These are phyloP conservation scores for Teleogryllus oceanicus DNA, from an alignment of 2,888 invertebrate genomes.

Conservation along the genomic window DNA sequence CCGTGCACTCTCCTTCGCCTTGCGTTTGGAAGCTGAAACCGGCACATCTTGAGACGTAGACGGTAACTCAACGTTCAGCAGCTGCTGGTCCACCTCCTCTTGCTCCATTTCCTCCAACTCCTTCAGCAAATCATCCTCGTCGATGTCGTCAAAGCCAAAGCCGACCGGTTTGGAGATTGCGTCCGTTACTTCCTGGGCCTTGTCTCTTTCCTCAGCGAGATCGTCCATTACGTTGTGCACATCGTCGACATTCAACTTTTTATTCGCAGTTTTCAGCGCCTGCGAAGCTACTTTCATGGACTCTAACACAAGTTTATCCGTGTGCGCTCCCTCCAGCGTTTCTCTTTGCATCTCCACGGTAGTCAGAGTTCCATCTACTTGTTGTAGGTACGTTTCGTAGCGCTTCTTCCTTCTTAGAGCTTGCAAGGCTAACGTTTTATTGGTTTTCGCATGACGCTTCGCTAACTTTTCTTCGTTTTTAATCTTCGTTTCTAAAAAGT, in stretches of 20 bases:
- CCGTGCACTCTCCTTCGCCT: not conserved
- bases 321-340: not conserved
- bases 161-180: not conserved
- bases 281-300: not conserved
- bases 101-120: constrained; percentile 23
- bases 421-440: not conserved
- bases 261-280: not conserved
- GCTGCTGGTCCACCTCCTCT: not conserved
- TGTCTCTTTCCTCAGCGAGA: not conserved
- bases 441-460: not conserved
- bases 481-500: not conserved
- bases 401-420: constrained; percentile 20
- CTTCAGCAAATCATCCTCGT: constrained; percentile 18
- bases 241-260: not conserved
- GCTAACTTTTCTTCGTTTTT: not conserved
- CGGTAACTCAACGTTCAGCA: not conserved
- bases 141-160: not conserved
- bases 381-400: not conserved
- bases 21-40: not conserved
- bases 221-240: not conserved
- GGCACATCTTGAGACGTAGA: not conserved
- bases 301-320: not conserved
- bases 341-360: constrained; percentile 19
- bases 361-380: constrained; percentile 21
- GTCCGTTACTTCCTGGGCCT: not conserved